phyloP scores from a whole-genome alignment of 2,888 invertebrate species.

The Horisme vitalbata region DNA sequence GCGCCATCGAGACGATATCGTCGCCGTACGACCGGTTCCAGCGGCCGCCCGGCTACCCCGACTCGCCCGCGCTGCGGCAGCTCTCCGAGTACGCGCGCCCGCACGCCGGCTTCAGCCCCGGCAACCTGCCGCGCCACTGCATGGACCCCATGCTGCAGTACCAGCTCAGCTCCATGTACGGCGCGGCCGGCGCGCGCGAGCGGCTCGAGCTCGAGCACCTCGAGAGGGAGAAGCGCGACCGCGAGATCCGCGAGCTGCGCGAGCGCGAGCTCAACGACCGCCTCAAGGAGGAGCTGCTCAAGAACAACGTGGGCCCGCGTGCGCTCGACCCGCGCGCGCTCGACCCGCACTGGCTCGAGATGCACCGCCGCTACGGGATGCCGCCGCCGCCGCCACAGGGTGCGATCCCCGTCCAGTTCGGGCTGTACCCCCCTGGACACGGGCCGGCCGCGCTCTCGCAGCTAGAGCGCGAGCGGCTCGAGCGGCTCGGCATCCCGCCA shows the following conservation, averaged over 20 bases:
- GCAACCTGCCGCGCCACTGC: slow-evolving; percentile 85
- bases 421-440: slow-evolving; percentile 89
- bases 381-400: slow-evolving; percentile 85
- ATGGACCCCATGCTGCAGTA: slow-evolving; percentile 94
- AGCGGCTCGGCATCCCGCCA: slow-evolving; percentile 90
- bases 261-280: slow-evolving; percentile 92
- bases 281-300: slow-evolving; percentile 93
- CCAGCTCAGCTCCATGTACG: slow-evolving; percentile 90
- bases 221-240: slow-evolving; percentile 87
- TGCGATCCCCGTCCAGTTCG: slow-evolving; percentile 87
- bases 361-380: slow-evolving; percentile 90
- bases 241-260: slow-evolving; percentile 90
- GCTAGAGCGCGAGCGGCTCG: slow-evolving; percentile 93
- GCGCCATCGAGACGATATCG: slow-evolving; percentile 87
- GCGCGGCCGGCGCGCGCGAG: slow-evolving; percentile 86
- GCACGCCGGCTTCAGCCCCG: slow-evolving; percentile 92
- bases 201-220: slow-evolving; percentile 85
- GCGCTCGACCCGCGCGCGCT: slow-evolving; percentile 88
- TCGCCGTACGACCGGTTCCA: slow-evolving; percentile 90
- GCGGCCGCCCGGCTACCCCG: slow-evolving; percentile 87
- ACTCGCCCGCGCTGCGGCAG: slow-evolving; percentile 96
- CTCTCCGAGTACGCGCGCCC: slow-evolving; percentile 96
- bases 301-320: slow-evolving; percentile 86
- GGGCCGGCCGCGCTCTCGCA: slow-evolving; percentile 87
- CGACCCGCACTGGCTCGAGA: slow-evolving; percentile 94